These are phyloP conservation scores for Delphinus delphis DNA, from an alignment of 2,113 vertebrate species.

Conservation along the genomic window DNA sequence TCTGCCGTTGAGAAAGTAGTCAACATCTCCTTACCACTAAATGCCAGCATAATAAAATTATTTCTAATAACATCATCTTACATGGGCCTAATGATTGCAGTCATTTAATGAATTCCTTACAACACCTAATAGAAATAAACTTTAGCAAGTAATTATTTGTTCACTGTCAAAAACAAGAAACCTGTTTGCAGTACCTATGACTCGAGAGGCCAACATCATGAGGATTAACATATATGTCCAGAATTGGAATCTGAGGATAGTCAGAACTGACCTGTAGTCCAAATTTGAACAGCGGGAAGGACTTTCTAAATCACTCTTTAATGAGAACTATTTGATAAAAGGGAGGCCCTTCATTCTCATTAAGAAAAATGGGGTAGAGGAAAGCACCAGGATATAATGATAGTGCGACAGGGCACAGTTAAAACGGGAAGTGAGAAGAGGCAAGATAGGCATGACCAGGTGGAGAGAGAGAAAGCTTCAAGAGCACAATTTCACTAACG, in stretches of 20 bases:
- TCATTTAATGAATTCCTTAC: neutral
- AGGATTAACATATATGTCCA: neutral
- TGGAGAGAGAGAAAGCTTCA: neutral
- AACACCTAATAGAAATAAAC: neutral
- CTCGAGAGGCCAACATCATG: neutral
- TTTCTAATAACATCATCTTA: neutral
- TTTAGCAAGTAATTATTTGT: neutral
- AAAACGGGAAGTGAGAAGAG: neutral
- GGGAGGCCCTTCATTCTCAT: neutral
- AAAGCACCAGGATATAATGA: neutral
- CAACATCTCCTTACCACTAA: neutral
- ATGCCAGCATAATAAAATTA: neutral
- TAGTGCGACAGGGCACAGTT: accelerated
- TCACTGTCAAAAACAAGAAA: neutral
- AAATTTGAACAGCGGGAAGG: neutral
- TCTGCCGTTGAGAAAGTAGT: neutral
- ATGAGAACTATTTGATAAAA: neutral
- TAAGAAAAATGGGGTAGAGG: neutral
- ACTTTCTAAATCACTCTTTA: neutral
- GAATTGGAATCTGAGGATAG: neutral
- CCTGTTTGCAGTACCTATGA: accelerated
- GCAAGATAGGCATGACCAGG: neutral
- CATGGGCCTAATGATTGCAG: neutral
- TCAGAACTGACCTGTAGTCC: neutral
- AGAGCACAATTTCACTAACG: accelerated